Evolutionary conservation across 2,888 invertebrate species (phyloP).

Genomic region (Lepeophtheirus nordmannii): DNA sequence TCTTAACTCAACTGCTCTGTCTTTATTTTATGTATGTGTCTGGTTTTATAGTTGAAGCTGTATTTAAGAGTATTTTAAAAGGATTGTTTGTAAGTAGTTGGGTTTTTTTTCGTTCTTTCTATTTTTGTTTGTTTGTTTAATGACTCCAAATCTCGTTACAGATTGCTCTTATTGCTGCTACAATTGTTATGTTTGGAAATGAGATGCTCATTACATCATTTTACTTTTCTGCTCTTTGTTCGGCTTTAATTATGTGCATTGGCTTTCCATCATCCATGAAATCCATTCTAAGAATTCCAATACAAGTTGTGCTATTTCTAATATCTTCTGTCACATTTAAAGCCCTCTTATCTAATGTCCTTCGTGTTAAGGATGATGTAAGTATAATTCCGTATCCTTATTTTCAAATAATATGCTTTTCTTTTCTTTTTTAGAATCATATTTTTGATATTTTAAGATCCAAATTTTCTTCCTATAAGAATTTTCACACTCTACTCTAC

Average conservation of each 20-base stretch:
- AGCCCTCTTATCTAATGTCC: slow-evolving; percentile 34
- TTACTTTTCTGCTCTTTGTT: slow-evolving; percentile 31
- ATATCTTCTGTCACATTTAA: slow-evolving; percentile 37
- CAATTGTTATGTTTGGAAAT: slow-evolving; percentile 43
- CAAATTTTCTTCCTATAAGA: slow-evolving; percentile 50
- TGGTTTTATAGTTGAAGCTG: slow-evolving; percentile 31
- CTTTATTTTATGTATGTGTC: slow-evolving; percentile 27
- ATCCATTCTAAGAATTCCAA: slow-evolving; percentile 26
- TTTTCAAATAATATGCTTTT: no score
- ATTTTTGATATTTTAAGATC: slow-evolving; percentile 53
- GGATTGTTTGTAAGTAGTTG: slow-evolving; percentile 37
- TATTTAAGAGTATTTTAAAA: slow-evolving; percentile 34
- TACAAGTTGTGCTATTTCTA: slow-evolving; percentile 28
- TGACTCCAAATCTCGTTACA: slow-evolving; percentile 9
- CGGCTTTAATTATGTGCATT: slow-evolving; percentile 29
- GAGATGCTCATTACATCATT: slow-evolving; percentile 43
- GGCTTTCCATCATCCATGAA: slow-evolving; percentile 27
- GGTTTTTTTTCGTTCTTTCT: neutral
- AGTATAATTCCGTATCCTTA: slow-evolving; percentile 25
- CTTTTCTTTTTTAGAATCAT: slow-evolving; percentile 41
- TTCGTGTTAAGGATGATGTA: slow-evolving; percentile 33
- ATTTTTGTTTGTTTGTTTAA: slow-evolving; percentile 9
- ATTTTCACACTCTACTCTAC: slow-evolving; percentile 60
- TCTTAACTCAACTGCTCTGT: slow-evolving; percentile 26
- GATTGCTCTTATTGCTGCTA: slow-evolving; percentile 32